A percentile compares a stretch with the other conserved stretches of the same genome.
Conservation (phyloP, 2,888 invertebrate species). For the Melinopterus prodromus region DNA sequence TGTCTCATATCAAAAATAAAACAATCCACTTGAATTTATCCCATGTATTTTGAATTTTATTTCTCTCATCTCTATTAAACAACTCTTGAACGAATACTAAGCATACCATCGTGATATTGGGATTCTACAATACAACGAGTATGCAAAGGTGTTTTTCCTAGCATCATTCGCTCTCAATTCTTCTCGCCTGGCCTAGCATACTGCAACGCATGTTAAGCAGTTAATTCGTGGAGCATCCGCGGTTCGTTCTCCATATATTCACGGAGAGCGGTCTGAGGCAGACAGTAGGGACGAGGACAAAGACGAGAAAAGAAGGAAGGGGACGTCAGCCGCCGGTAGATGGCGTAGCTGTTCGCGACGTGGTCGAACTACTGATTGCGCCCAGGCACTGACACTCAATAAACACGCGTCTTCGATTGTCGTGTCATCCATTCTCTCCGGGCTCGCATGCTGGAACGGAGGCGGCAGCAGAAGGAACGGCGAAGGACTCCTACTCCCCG, state of each 20-base stretch:
- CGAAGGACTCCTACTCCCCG: neutral
- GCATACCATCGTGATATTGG: too few species aligned
- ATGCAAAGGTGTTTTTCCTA: too few species aligned
- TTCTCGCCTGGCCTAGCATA: neutral
- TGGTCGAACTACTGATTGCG: constrained; percentile 15
- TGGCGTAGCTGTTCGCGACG: constrained; percentile 17
- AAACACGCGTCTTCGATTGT: constrained; percentile 23
- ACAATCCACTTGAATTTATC: too few species aligned
- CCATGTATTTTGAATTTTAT: too few species aligned
- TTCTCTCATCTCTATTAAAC: too few species aligned
- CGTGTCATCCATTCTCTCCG: constrained; percentile 21
- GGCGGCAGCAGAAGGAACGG: neutral
- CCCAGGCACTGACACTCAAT: constrained; percentile 23
- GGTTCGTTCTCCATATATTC: neutral
- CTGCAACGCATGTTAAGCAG: neutral
- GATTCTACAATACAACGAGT: too few species aligned
- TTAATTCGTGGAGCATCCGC: neutral
- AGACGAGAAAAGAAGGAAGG: neutral
- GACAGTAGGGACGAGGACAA: neutral
- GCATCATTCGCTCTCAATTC: neutral
- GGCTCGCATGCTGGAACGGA: neutral
- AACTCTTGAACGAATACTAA: too few species aligned
- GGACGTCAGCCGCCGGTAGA: constrained; percentile 16
- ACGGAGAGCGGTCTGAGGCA: neutral
- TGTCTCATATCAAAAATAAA: too few species aligned